Evolutionary conservation across 1,140 invertebrate species (phyloP).

Genomic region (Portunus trituberculatus): DNA sequence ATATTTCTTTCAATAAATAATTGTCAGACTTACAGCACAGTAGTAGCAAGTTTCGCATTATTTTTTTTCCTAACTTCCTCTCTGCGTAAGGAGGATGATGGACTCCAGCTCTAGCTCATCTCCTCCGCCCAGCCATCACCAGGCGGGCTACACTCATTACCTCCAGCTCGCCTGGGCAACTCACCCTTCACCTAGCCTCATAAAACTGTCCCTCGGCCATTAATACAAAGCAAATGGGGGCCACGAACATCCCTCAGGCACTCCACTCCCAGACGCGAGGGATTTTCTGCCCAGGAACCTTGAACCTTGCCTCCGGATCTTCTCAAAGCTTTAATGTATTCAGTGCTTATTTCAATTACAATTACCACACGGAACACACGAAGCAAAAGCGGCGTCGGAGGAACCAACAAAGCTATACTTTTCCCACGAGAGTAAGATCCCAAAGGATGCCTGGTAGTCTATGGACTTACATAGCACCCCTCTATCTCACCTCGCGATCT

Average conservation of each 20-base stretch:
- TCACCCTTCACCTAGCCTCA: neutral
- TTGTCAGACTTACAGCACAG: too few species aligned
- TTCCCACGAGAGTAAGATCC: neutral
- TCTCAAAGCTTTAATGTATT: neutral
- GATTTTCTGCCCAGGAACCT: neutral
- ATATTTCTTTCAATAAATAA: too few species aligned
- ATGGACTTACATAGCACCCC: neutral
- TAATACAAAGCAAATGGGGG: conserved; percentile 13
- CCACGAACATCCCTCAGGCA: neutral
- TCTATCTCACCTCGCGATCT: neutral
- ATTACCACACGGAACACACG: neutral
- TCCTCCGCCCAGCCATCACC: neutral
- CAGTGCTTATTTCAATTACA: neutral
- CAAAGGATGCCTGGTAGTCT: neutral
- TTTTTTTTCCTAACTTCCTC: too few species aligned
- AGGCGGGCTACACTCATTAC: neutral
- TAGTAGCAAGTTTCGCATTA: too few species aligned
- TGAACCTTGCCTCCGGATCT: neutral
- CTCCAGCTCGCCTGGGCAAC: neutral
- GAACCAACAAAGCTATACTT: neutral
- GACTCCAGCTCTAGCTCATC: too few species aligned
- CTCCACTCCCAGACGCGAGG: neutral
- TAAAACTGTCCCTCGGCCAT: conserved; percentile 20
- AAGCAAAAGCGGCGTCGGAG: neutral
- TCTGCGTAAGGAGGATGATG: too few species aligned